These are phyloP conservation scores for Alcis repandata DNA, from an alignment of 2,888 invertebrate genomes.

Conservation along the genomic window DNA sequence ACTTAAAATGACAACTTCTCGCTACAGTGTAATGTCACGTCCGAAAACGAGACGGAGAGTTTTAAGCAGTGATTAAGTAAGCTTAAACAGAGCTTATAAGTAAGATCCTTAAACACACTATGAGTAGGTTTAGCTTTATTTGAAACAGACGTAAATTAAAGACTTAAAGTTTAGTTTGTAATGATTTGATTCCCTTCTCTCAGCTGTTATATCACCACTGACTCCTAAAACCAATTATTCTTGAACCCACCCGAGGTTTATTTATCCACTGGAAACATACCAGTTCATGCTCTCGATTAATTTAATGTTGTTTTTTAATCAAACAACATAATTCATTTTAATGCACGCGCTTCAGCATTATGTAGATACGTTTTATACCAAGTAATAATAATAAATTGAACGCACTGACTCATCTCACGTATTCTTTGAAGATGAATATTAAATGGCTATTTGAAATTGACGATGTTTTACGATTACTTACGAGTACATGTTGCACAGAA, in stretches of 20 bases:
- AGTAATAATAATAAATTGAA: constrained; percentile 36
- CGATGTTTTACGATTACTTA: constrained; percentile 14
- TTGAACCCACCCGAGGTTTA: constrained; percentile 7
- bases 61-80: too few relatives aligned
- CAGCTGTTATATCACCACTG: not conserved
- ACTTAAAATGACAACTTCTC: too few relatives aligned
- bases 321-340: constrained; percentile 33
- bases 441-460: constrained; percentile 12
- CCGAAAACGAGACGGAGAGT: too few relatives aligned
- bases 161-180: too few relatives aligned
- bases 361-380: constrained; percentile 20
- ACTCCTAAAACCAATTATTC: not conserved
- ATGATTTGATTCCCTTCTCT: too few relatives aligned
- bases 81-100: too few relatives aligned
- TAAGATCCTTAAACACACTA: too few relatives aligned
- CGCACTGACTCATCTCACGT: constrained; percentile 26
- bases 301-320: constrained; percentile 33
- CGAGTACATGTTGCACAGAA: constrained; percentile 8
- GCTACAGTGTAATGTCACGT: too few relatives aligned
- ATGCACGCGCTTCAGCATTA: constrained; percentile 25
- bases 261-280: constrained; percentile 9
- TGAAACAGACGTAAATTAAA: too few relatives aligned
- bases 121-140: too few relatives aligned
- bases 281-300: constrained; percentile 18
- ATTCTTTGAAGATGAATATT: constrained; percentile 29